phyloP scores from a whole-genome alignment of 2,113 vertebrate genomes.

The Labeo catla region DNA sequence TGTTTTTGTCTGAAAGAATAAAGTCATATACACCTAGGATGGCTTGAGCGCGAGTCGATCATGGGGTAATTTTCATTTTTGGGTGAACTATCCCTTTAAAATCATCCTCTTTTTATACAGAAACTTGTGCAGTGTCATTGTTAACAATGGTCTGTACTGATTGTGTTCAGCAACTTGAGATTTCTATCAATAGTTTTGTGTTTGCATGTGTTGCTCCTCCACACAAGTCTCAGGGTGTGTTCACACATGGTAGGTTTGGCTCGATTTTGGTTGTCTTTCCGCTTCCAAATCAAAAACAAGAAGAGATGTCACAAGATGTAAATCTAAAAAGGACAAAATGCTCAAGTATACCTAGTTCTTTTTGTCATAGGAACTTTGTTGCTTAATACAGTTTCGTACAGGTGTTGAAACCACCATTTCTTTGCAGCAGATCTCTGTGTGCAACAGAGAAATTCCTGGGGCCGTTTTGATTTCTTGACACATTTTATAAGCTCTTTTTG shows the following conservation, averaged over 20 bases:
- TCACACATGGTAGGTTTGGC: neutral
- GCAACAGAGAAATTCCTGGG: neutral
- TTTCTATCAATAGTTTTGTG: slow-evolving; percentile 17
- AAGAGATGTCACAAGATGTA: neutral
- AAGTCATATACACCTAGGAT: no score
- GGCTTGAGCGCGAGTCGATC: no score
- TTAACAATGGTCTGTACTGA: slow-evolving; percentile 22
- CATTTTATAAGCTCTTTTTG: neutral
- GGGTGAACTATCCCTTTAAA: no score
- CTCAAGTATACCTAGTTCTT: neutral
- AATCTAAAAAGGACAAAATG: no score
- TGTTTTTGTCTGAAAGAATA: no score
- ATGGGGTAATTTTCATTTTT: no score
- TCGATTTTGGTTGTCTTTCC: neutral
- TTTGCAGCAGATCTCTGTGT: neutral
- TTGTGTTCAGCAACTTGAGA: slow-evolving; percentile 21
- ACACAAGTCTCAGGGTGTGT: neutral
- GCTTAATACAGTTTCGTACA: neutral
- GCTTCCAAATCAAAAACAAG: neutral
- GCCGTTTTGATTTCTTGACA: neutral
- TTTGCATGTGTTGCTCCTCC: neutral
- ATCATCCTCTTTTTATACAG: neutral
- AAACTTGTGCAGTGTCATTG: neutral
- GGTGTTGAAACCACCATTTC: neutral
- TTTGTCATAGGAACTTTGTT: neutral